Evolutionary conservation across 2,888 invertebrate species (phyloP), one percentile per base, ranked within the genome.

Genomic region (Lepas anatifera): DNA sequence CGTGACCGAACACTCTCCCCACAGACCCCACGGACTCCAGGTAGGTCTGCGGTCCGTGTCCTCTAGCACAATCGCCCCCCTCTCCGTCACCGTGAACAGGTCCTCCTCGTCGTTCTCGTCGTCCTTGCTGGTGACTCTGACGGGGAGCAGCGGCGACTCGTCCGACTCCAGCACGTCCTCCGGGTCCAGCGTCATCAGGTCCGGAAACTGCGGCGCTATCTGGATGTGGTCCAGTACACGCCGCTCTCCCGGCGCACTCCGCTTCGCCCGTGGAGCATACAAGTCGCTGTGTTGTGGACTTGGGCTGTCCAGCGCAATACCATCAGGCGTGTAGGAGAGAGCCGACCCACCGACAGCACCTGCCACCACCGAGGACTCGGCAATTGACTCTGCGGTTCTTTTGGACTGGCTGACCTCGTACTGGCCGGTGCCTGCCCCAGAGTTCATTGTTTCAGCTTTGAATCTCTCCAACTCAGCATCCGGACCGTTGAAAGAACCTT

Each of bases 161-260:
- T 58, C 58, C 32, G 32, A 32, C 58, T 58, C 58, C 32, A 58
- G 58, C 58, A 58, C 32, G 58, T 58, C 58, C 32, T 58, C 58
- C 29, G 58, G 58, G 7, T 58, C 58, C 18, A 58, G 32, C 3
- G 8, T 2, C 58, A 58, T 58, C 32, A 58, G 32, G 13, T 58
- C 58, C 6, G 58, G 58, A 29, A 58, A 22, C 1, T 58, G 6
- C 6, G 58, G 58, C 32, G 22, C 58, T 29, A 58, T 58, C 58
- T 32, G 58, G 58, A 58, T 58, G 6, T 58, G 18, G 58, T 58
- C 58, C 58, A 58, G 58, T 32, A 58, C 58, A 32, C 58, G 58
- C 7, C 58, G 58, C 32, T n/a, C 25, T 1, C 32, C 32, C 6
- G 18, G 6, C 6, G 58, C 32, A 32, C 58, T 32, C 32, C 58